Base-by-base conservation (phyloP, 2,888 invertebrate species). In the Leptopterna dolabrata region DNA sequence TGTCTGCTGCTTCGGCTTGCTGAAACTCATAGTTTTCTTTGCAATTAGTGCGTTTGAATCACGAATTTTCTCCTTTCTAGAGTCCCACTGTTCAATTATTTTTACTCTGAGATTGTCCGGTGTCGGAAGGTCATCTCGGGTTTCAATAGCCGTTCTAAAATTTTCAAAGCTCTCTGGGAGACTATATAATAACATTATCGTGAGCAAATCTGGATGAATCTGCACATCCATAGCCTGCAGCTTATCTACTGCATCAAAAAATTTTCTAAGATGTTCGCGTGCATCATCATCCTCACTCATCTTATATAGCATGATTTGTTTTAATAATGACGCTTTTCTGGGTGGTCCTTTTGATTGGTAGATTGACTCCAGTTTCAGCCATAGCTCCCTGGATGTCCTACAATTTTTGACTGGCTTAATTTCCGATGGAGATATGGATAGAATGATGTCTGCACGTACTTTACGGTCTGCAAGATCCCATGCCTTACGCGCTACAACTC, bases 271-370 rank as follows among this genome's bases (percentile, higher is more conserved):
- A 13, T 78, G 45, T 78, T 78, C 78, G 2, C 78, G 27, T 1
- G 45, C 78, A 45, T 78, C 78, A 43, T 43, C 78, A 16, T 24
- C 55, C 19, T 82, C 82, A 1, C 36, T 29, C 82, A 82, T 51
- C 14, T 70, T 82, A 14, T 82, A 55, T 2, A 55, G 41, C 41
- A 70, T 27, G 16, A 82, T 16, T 55, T 82, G 82, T 41, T 82
- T 47, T 36, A 82, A 55, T 29, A 82, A 41, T 24, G 82, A 30
- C 29, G 82, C 82, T 55, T 51, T 82, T 16, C 82, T 19, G 63
- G 82, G 30, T 36, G 82, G 82, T 9, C 82, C 82, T 82, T 55
- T 82, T 7, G 82, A 82, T 29, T 55, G 63, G 41, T 55, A 82
- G 1, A 82, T 82, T 14, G 55, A 36, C 0, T 82, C 70, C 14